These are phyloP conservation scores for Lasiurus cinereus DNA, from an alignment of 2,113 vertebrate genomes.

Conservation along the genomic window DNA sequence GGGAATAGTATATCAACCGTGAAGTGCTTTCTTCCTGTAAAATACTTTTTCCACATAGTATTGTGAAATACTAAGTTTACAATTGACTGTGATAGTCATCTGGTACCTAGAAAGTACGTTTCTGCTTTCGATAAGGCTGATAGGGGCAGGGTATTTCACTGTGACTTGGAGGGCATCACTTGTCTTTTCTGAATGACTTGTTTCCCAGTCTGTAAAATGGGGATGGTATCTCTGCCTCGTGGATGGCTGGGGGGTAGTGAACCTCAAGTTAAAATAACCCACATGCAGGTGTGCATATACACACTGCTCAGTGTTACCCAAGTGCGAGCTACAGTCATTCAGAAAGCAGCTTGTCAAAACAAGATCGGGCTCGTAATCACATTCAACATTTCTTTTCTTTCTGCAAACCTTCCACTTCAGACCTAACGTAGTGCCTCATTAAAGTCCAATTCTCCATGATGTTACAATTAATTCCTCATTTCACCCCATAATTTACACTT, in stretches of 20 bases:
- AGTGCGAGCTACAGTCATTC: background rate
- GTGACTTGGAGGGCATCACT: background rate
- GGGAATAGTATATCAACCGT: background rate
- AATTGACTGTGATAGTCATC: background rate
- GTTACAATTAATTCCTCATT: conserved; percentile 72
- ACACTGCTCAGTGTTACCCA: background rate
- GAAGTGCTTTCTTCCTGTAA: background rate
- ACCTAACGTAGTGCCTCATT: conserved; percentile 58
- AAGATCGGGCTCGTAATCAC: conserved; percentile 15
- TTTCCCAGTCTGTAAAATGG: background rate
- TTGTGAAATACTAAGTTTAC: background rate
- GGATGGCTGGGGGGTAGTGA: background rate
- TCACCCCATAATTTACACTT: conserved; percentile 71
- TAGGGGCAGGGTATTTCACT: background rate
- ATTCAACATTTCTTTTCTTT: background rate
- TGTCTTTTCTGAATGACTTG: background rate
- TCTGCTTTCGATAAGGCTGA: background rate
- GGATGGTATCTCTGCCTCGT: background rate
- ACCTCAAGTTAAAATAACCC: background rate
- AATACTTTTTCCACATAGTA: background rate
- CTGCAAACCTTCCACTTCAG: conserved; percentile 52
- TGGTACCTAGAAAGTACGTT: background rate
- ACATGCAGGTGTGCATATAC: background rate
- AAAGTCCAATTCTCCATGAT: conserved; percentile 64
- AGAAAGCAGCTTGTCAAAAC: conserved; percentile 37